These are phyloP conservation scores for Clarias laeviceps DNA, from an alignment of 2,797 vertebrate species.

Conservation along the genomic window DNA sequence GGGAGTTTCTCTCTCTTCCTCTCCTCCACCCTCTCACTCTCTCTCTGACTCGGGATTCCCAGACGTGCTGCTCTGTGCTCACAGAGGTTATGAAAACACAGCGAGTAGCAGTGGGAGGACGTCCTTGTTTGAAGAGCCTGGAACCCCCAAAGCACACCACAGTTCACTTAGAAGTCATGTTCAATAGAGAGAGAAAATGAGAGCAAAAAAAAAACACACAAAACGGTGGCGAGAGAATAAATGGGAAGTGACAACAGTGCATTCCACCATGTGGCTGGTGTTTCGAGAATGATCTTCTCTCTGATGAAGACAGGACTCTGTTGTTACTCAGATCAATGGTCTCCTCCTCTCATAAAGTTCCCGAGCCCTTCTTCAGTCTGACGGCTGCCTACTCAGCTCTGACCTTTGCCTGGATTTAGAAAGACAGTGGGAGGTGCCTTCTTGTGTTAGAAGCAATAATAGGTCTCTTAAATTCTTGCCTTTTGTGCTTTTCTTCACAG, in stretches of 20 bases:
- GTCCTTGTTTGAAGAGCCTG: slow-evolving; percentile 54
- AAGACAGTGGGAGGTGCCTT: background rate
- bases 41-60: slow-evolving; percentile 46
- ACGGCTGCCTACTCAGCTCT: slow-evolving; percentile 17
- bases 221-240: slow-evolving; percentile 26
- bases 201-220: slow-evolving; percentile 5
- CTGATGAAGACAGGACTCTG: slow-evolving; percentile 61
- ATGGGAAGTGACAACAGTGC: slow-evolving; percentile 39
- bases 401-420: slow-evolving; percentile 5
- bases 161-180: slow-evolving; percentile 65
- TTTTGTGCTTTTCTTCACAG: slow-evolving; percentile 63
- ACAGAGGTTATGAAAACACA: slow-evolving; percentile 63
- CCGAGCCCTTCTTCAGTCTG: slow-evolving; percentile 13
- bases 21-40: slow-evolving; percentile 15
- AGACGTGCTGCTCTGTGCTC: slow-evolving; percentile 50
- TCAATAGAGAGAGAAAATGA: slow-evolving; percentile 35
- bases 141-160: slow-evolving; percentile 43
- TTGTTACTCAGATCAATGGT: slow-evolving; percentile 60
- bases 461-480: slow-evolving; percentile 5
- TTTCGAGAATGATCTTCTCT: slow-evolving; percentile 61
- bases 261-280: slow-evolving; percentile 42
- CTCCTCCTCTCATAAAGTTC: slow-evolving; percentile 48
- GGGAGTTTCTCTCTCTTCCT: slow-evolving; percentile 48
- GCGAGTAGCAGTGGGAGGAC: slow-evolving; percentile 60
- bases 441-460: slow-evolving; percentile 19